Base-by-base conservation (phyloP, 1,140 invertebrate species). In the Drosophila quadrilineata region DNA sequence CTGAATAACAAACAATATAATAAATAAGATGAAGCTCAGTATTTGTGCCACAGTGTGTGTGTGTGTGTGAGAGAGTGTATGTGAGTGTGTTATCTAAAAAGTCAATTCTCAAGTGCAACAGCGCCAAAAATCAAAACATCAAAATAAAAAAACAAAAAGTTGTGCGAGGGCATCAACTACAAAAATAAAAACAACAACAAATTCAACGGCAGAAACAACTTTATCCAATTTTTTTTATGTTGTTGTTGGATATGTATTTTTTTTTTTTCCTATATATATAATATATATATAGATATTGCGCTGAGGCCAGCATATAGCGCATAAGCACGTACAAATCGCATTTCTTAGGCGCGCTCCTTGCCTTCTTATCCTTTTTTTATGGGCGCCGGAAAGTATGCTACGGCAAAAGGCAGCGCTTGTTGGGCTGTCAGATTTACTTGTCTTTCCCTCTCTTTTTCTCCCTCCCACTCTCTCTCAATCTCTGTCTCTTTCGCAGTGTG, bases 311-410 rank as follows among this genome's bases (percentile, higher is more conserved):
- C 77, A 85, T 73, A 85, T 68, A 73, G 80, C 75, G 80, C 80
- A 74, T 85, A 85, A 85, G 79, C 79, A 85, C 79, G 79, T 85
- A 85, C 80, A 85, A 85, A 85, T 85, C 79, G 79, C 79, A 85
- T 85, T 85, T 85, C 79, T 84, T 84, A 84, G 77, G 69, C 65
- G 68, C 60, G 75, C 36, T 54, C 46, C 53, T 16, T 56, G 45
- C 22, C 33, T 52, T 43, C 58, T 77, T 77, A 77, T 77, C 74
- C 74, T 77, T 77, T 77, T n/a, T 79, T 70, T 79, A 70, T 69
- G 62, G 46, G 24, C 24, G 64, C 54, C 64, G 59, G 56, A 35
- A 69, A 84, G 77, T 84, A 72, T 69, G 70, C 79, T 58, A 59
- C 16, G 45, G 43, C 38, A 45, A 41, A 60, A 67, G 57, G 64